Evolutionary conservation across 2,888 invertebrate species (phyloP).

Genomic region (Sesamia inferens): DNA sequence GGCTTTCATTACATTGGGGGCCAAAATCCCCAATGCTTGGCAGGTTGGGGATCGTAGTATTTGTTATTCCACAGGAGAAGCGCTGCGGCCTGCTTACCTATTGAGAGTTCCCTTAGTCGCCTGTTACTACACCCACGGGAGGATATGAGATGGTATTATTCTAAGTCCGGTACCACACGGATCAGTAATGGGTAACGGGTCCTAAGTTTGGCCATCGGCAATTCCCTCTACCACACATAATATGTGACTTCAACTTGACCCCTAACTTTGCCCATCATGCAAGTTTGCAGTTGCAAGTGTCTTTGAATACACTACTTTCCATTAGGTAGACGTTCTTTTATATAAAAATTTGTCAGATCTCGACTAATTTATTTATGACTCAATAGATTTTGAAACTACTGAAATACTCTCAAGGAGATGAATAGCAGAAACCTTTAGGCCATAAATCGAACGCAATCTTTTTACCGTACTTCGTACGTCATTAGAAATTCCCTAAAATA

Average conservation of each 20-base stretch:
- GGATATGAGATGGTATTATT: too few species aligned
- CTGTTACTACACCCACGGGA: too few species aligned
- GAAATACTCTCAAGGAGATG: not conserved
- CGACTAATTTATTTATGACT: not conserved
- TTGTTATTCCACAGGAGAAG: too few species aligned
- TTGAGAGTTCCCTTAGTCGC: too few species aligned
- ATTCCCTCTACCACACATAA: not conserved
- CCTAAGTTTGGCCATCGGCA: too few species aligned
- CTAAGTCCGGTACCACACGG: too few species aligned
- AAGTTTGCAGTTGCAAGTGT: not conserved
- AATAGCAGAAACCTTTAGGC: not conserved
- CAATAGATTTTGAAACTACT: not conserved
- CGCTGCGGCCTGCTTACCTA: too few species aligned
- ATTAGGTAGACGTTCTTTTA: not conserved
- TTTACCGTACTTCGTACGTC: not conserved
- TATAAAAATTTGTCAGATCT: not conserved
- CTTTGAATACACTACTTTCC: not conserved
- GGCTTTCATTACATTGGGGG: too few species aligned
- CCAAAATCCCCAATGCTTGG: too few species aligned
- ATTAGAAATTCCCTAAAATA: not conserved
- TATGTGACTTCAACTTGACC: not conserved
- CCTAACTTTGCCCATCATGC: not conserved
- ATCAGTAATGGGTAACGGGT: too few species aligned
- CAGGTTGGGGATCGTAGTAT: too few species aligned
- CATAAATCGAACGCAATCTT: not conserved